A percentile compares a stretch with the other conserved stretches of the same genome.
Conservation (phyloP, 2,797 vertebrate species). For the Limnodromus scolopaceus region DNA sequence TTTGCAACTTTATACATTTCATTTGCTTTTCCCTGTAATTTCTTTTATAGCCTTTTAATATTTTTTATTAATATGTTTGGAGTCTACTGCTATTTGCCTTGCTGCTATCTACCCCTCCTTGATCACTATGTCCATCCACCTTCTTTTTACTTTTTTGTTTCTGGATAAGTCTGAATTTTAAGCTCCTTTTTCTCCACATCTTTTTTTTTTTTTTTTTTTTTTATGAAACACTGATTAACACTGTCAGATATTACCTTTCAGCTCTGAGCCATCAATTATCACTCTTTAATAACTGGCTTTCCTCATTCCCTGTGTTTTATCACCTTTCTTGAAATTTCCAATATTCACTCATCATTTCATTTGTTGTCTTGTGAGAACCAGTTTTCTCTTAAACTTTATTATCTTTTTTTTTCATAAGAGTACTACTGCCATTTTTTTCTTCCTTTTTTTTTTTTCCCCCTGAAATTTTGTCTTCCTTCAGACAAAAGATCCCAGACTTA, state of each 20-base stretch:
- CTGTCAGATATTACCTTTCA: neutral
- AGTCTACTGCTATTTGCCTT: neutral
- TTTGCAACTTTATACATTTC: neutral
- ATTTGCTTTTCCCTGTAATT: neutral
- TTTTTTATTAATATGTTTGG: neutral
- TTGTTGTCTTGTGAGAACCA: neutral
- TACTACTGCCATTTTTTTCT: neutral
- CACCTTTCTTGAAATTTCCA: neutral
- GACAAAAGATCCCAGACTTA: neutral
- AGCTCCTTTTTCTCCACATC: neutral
- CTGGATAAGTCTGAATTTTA: neutral
- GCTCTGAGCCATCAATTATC: neutral
- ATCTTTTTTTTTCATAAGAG: neutral
- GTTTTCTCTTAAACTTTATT: neutral
- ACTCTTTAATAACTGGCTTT: neutral
- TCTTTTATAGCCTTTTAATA: neutral
- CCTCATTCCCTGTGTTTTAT: neutral
- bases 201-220: neutral
- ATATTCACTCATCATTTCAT: neutral
- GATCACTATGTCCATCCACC: rapidly evolving
- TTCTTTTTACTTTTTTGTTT: neutral
- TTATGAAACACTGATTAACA: neutral
- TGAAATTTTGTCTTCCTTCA: neutral
- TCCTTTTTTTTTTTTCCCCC: neutral
- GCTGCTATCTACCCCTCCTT: neutral